Percentiles rank a stretch among this genome's conserved stretches.
Evolutionary conservation across 2,888 invertebrate species (phyloP).

Genomic region (Drosophila kokeensis): DNA sequence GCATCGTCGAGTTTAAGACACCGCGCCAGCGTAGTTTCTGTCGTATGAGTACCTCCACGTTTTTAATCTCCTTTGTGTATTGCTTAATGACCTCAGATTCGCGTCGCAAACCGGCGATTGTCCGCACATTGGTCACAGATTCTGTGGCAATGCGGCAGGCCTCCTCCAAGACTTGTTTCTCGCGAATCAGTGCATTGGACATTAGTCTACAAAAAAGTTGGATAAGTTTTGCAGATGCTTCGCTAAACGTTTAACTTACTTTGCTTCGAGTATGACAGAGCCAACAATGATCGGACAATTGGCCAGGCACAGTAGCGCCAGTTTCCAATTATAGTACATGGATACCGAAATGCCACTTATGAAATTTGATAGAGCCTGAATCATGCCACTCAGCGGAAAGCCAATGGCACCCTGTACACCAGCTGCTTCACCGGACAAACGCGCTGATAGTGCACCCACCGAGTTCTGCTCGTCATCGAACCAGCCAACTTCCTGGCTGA

Average conservation of each 20-base stretch:
- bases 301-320: constrained; percentile 89
- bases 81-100: constrained; percentile 88
- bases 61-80: constrained; percentile 87
- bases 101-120: constrained; percentile 89
- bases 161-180: constrained; percentile 88
- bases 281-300: constrained; percentile 90
- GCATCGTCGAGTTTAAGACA: constrained; percentile 89
- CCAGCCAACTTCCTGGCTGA: constrained; percentile 91
- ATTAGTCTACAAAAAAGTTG: constrained; percentile 85
- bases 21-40: constrained; percentile 88
- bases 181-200: constrained; percentile 87
- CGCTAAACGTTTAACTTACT: constrained; percentile 68
- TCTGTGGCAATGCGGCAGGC: constrained; percentile 91
- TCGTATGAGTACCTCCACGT: constrained; percentile 86
- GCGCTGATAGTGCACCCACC: constrained; percentile 89
- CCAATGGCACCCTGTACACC: constrained; percentile 91
- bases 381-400: constrained; percentile 88
- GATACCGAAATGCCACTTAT: constrained; percentile 88
- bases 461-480: constrained; percentile 89
- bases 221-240: fast-evolving
- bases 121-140: constrained; percentile 90
- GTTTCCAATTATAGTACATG: constrained; percentile 89
- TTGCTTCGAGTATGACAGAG: constrained; percentile 89
- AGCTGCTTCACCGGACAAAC: constrained; percentile 90
- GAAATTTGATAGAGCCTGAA: constrained; percentile 89